Base-by-base conservation (phyloP, 2,888 invertebrate genomes). In the Prosopocoilus inquinatus region DNA sequence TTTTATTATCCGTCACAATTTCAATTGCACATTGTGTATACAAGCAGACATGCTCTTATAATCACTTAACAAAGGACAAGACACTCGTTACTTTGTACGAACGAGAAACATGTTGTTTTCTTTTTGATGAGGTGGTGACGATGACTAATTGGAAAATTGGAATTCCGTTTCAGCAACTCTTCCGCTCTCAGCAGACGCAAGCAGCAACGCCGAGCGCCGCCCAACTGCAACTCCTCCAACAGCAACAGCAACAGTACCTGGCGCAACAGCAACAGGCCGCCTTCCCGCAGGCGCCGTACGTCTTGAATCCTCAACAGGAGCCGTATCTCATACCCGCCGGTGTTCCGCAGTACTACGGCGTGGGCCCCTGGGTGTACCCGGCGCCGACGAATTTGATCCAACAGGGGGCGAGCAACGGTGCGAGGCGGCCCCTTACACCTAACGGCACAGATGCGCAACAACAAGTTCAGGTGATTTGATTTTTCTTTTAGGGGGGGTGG, bases 321-420 rank as follows among this genome's bases (percentile, higher is more conserved):
- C 94, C 93, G 32, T 95, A 94, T 78, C 82, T 94, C 72, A 88
- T 90, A 70, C 88, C 86, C 77, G 83, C 90, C 75, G 83, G 89
- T 76, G 84, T 94, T 69, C 94, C 94, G 50, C 95, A 94, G 71
- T 96, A 96, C 81, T 96, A 96, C 78, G 91, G 92, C 55, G 90
- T 94, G 64, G 89, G 88, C 47, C 94, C 94, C 32, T 96, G 96
- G 94, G 91, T 96, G 71, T 96, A 96, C 80, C 94, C 94, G 5
- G 59, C 61, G 3, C 65, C 63, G 9, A 86, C 90, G 44, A 86
- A 88, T 73, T 80, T 88, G 67, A 83, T 88, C 70, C 88, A 88
- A 66, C 87, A 87, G 69, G 81, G 82, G 62, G 81, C 84, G 66
- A 80, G 83, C 72, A 75, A 80, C 73, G 78, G 81, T 67, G 88